These are phyloP conservation scores for Ageneiosus marmoratus DNA, from an alignment of 2,113 vertebrate genomes.

Conservation along the genomic window DNA sequence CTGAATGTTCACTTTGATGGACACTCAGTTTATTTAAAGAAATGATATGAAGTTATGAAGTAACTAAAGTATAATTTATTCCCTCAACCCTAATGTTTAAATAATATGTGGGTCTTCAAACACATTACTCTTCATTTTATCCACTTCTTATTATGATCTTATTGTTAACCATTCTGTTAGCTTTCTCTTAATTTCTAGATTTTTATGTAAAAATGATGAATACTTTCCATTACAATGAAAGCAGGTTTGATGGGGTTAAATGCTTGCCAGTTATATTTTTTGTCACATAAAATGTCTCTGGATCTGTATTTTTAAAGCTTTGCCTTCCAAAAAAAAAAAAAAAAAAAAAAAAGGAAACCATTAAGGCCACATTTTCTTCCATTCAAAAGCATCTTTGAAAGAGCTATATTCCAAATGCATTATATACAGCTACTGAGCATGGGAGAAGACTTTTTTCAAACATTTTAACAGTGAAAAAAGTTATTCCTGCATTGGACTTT, in stretches of 20 bases:
- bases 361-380: background rate
- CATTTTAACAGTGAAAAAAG: background rate
- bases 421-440: background rate
- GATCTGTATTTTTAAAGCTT: background rate
- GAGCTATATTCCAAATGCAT: conserved; percentile 5
- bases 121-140: background rate
- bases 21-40: no score
- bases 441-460: background rate
- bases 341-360: background rate
- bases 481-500: background rate
- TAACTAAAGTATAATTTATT: background rate
- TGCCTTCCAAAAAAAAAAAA: background rate
- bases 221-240: background rate
- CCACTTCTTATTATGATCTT: background rate
- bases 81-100: background rate
- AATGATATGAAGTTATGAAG: no score
- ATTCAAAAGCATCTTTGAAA: background rate
- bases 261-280: background rate
- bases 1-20: no score
- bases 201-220: background rate
- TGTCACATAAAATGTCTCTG: background rate
- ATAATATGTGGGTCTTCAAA: background rate
- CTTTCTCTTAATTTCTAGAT: background rate
- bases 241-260: background rate
- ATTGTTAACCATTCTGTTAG: background rate